Conservation (phyloP, 2,888 invertebrate genomes). For the Keiferia lycopersicella region DNA sequence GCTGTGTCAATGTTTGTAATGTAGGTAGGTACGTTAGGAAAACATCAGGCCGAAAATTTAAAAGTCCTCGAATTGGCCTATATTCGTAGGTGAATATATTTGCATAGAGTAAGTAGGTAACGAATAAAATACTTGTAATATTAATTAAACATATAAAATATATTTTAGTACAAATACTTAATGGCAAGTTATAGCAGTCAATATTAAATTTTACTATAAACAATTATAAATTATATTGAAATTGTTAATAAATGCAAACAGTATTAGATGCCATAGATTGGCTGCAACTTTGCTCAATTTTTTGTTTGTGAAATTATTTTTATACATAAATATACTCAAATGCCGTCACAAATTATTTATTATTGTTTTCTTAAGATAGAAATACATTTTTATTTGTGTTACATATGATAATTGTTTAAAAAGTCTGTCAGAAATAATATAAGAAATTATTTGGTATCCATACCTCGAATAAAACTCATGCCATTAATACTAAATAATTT, state of each 20-base stretch:
- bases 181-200: constrained; percentile 19
- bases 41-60: not conserved
- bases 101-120: constrained; percentile 11
- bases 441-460: not conserved
- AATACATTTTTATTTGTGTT: too few relatives aligned
- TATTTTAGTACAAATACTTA: constrained; percentile 23
- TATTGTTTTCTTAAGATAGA: too few relatives aligned
- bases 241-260: constrained; percentile 9
- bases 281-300: constrained; percentile 12
- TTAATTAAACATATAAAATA: constrained; percentile 21
- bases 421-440: too few relatives aligned
- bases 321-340: not conserved
- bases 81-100: not conserved
- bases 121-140: constrained; percentile 22
- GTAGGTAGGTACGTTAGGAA: not conserved
- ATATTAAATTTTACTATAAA: constrained; percentile 5
- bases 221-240: not conserved
- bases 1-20: constrained; percentile 6
- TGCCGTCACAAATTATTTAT: too few relatives aligned
- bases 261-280: constrained; percentile 4
- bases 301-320: constrained; percentile 8
- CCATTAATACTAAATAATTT: not conserved
- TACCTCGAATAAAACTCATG: not conserved
- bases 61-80: not conserved
- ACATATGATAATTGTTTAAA: too few relatives aligned